A percentile compares a stretch with the other conserved stretches of the same genome.
These are phyloP conservation scores for Pipistrellus kuhlii DNA, from an alignment of 2,797 vertebrate genomes.

Conservation along the genomic window DNA sequence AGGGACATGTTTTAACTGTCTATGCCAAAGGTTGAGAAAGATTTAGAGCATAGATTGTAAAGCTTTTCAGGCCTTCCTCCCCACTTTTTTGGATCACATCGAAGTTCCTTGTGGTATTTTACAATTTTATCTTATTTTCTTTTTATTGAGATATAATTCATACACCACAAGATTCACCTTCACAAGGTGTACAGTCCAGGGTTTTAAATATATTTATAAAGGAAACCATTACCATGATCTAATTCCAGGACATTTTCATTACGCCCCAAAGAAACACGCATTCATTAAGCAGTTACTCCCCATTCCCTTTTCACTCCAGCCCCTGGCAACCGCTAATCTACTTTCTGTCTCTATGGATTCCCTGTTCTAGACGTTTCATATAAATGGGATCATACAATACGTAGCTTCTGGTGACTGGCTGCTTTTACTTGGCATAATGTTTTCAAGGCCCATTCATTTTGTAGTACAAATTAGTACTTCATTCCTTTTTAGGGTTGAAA, in stretches of 20 bases:
- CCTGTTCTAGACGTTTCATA: neutral
- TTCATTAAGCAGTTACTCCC: neutral
- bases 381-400: neutral
- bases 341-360: neutral
- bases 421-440: neutral
- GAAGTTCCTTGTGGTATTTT: slow-evolving; percentile 1
- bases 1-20: slow-evolving; percentile 4
- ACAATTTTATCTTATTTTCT: neutral
- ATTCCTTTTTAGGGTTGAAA: slow-evolving; percentile 29
- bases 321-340: neutral
- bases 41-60: neutral
- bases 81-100: neutral
- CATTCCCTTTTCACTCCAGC: neutral
- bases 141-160: slow-evolving; percentile 39
- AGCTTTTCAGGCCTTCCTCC: neutral
- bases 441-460: neutral
- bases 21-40: neutral
- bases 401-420: neutral
- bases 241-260: slow-evolving; percentile 33
- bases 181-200: neutral
- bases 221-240: neutral
- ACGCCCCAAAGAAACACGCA: neutral
- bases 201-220: slow-evolving; percentile 23
- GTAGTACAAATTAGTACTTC: neutral
- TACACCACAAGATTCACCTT: neutral